A percentile compares a stretch with the other conserved stretches of the same genome.
Conservation (phyloP, 2,888 invertebrate genomes). For the Phaedon cochleariae region DNA sequence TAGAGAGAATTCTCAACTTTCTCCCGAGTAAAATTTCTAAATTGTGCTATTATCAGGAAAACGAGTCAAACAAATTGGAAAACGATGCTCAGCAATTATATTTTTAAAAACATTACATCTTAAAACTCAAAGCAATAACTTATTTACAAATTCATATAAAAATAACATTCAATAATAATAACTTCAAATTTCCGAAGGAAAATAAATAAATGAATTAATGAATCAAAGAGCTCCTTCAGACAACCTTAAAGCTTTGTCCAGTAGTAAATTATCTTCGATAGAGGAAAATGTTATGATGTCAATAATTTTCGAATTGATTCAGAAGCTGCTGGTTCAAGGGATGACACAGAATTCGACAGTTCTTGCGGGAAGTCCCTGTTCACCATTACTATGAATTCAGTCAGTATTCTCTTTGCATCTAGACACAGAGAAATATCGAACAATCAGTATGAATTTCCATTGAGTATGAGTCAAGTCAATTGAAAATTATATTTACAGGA, state of each 20-base stretch:
- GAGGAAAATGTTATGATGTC: conserved; percentile 25
- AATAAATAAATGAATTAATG: neutral
- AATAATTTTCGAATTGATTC: conserved; percentile 48
- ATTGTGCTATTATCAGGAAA: no score
- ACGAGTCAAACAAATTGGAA: neutral
- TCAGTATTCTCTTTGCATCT: conserved; percentile 64
- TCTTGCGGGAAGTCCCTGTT: conserved; percentile 68
- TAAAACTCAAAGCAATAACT: neutral
- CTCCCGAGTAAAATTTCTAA: no score
- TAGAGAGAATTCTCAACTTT: no score
- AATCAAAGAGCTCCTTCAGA: neutral
- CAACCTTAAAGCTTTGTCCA: neutral
- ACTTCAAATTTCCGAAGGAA: conserved; percentile 22
- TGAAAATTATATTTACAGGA: no score
- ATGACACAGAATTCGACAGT: conserved; percentile 63
- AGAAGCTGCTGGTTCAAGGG: conserved; percentile 59
- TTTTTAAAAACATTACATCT: neutral
- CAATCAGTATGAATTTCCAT: no score
- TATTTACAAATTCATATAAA: conserved; percentile 28
- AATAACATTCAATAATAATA: conserved; percentile 31
- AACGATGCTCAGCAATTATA: neutral
- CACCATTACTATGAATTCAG: conserved; percentile 66
- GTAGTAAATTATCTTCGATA: neutral
- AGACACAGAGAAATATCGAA: conserved; percentile 43
- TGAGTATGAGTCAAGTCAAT: no score